Evolutionary conservation across 2,888 invertebrate genomes (phyloP), one percentile per base, ranked within the genome.

Genomic region (Tineola bisselliella): DNA sequence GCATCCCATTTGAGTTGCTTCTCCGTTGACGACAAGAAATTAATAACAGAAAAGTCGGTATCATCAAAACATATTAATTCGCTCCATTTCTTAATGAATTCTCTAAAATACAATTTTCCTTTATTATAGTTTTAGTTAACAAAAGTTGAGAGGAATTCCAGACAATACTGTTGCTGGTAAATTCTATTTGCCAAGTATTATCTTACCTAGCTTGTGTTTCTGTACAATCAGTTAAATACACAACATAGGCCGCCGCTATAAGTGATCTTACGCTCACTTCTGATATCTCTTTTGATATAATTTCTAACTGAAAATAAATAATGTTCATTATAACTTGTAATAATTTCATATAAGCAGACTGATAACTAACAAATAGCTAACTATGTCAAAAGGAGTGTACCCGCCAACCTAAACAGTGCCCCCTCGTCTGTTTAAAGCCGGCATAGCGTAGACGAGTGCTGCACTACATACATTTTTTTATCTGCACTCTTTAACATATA

Each of bases 1-100:
- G 92, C 90, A 72, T 94, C 93, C 96, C 97, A 97, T 65, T 92
- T 91, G 59, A 97, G 77, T 69, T 93, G 91, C 68, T 95, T 94
- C 64, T 87, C 87, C 13, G 81, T 70, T 0, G 75, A 69, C 0
- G 79, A 74, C 43, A 87, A 67, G 65, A 86, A 84, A 66, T 84
- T 81, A 25, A 81, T 76, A 0, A 84, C 73, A 5, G 83, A 82
- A 65, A 87, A 87, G 0, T 75, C 67, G 0, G 70, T 38, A 58
- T 79, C 79, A 3, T 77, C 74, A 59, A 80, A 82, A 17, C 79
- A 88, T 70, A 81, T 81, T 64, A 79, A 75, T 63, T 83, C 73
- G 75, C 73, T 84, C 90, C 74, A 91, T 71, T 77, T 87, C 69
- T 67, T 80, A 68, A 81, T 76, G 72, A 70, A 84, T 67, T 65